Base-by-base conservation (phyloP, 2,797 vertebrate genomes). In the Spinus pinus region DNA sequence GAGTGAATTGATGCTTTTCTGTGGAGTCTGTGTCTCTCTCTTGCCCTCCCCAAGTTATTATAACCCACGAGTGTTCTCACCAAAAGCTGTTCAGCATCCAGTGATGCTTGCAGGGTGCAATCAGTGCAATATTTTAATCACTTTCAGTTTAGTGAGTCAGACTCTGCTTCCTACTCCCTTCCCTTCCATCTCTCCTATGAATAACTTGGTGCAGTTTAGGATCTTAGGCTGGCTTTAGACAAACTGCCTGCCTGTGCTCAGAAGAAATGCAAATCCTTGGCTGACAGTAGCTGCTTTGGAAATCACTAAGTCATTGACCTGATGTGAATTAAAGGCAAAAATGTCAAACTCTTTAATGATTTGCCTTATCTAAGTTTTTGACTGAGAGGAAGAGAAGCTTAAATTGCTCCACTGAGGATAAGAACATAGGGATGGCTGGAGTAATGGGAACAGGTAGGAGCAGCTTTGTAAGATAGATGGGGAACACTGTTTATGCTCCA, bases 1-100 rank as follows among this genome's bases (percentile, higher is more conserved):
- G 80, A 88, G 81, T 1, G 8, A 96, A 89, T 93, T 82, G 81
- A 51, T 80, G 85, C 80, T 90, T 96, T 95, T 80, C 77, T 83
- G 33, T 58, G n/a, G 24, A 79, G 39, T 64, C 77, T 69, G 51
- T 85, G 46, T 89, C 72, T 91, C 66, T 23, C 46, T 90, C 58
- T 78, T 77, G 77, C 58, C 39, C 44, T 80, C 54, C 77, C 44
- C 66, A 80, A 56, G 67, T 83, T 81, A 18, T 47, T 74, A 57
- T 30, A 94, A 58, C 87, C 79, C 83, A 21, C 22, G 39, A 82
- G 79, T 89, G 49, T 92, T 95, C 46, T 82, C 51, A 61, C 62
- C 70, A 66, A 77, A 75, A 81, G 77, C 89, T 83, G 23, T 88
- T 94, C 86, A 77, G 73, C 69, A 71, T 57, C 47, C 85, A 69